Base-by-base conservation (phyloP, 2,113 vertebrate genomes). In the Platysternon megacephalum region DNA sequence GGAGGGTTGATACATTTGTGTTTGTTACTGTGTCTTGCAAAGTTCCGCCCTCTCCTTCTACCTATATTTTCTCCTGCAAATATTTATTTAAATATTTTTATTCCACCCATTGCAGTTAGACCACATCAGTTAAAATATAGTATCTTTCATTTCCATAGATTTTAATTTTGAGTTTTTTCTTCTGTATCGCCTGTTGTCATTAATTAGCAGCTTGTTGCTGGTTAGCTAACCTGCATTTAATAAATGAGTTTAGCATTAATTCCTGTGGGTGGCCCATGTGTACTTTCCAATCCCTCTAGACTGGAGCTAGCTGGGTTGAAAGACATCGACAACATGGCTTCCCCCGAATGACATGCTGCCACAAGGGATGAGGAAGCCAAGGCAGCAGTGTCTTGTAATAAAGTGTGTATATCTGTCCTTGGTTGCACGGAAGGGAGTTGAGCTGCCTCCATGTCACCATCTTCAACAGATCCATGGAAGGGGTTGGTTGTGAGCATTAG, bases 241-340 rank as follows among this genome's bases (percentile, higher is more conserved):
- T 55, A 88, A 84, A 53, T 4, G 83, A 79, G 46, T 90, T 3
- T 11, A 87, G 21, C 3, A 49, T 3, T 22, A 28, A 48, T 61
- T 26, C 74, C 42, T 44, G 39, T 76, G 12, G 11, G 74, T 26
- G 39, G 42, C 74, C 24, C 11, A 26, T 14, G 22, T 76, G 39
- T 13, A 76, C 12, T 26, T 76, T 76, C 42, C 22, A 76, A 2
- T 76, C 39, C 22, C 42, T 76, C 28, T 76, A 61, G 0, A 0
- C 44, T 26, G 65, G 49, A 56, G 92, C n/a, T 29, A 82, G 22
- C 0, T 1, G 42, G 16, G 11, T 53, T 89, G 35, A 2, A 39
- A 52, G 53, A 12, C 21, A 1, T 1, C 16, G n/a, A 48, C 29
- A 79, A 4, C 22, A 19, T 53, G 29, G 35, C 44, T 86, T 3